Base-by-base conservation (phyloP, 1,140 invertebrate species). In the Trachymyrmex cornetzi region DNA sequence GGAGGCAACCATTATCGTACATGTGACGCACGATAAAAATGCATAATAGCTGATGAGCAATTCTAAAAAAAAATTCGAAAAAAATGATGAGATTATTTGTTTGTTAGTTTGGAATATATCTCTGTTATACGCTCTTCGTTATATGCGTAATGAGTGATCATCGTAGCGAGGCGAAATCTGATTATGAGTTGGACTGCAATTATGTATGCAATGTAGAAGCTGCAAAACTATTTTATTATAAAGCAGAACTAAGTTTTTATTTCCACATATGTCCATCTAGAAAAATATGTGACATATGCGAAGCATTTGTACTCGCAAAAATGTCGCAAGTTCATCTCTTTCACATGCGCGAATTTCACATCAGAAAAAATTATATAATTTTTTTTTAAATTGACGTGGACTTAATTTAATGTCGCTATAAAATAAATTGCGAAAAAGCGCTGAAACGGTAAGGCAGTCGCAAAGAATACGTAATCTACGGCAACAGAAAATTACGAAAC, bases 271-370 rank as follows among this genome's bases (percentile, higher is more conserved):
- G 44, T 24, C 16, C 7, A 6, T 22, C 48, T 19, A 57, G 3
- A 1, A 67, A 66, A 67, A 67, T 67, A 3, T 22, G 7, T 30
- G 30, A 79, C 3, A 22, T 11, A 12, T 22, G 59, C 44, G 19
- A 64, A 2, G 12, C 16, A 11, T 22, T 79, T 66, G 19, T 63
- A 24, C 2, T 30, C 50, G n/a, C 14, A 30, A 30, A 79, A 66
- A 48, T 66, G 61, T 67, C 27, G 77, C 77, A 38, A 67, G 59
- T 79, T 79, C 24, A 79, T 79, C 59, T 66, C 59, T 27, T 66
- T 79, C 77, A 6, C 61, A 67, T 44, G 27, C 12, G 14, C 34
- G 24, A 48, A 48, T 79, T 53, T 27, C 27, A 19, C 16, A 22
- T n/a, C 27, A 53, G 61, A 19, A 79, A 19, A 79, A 48, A 30